These are phyloP conservation scores for Actinemys pallida DNA, from an alignment of 2,113 vertebrate species.

Conservation along the genomic window DNA sequence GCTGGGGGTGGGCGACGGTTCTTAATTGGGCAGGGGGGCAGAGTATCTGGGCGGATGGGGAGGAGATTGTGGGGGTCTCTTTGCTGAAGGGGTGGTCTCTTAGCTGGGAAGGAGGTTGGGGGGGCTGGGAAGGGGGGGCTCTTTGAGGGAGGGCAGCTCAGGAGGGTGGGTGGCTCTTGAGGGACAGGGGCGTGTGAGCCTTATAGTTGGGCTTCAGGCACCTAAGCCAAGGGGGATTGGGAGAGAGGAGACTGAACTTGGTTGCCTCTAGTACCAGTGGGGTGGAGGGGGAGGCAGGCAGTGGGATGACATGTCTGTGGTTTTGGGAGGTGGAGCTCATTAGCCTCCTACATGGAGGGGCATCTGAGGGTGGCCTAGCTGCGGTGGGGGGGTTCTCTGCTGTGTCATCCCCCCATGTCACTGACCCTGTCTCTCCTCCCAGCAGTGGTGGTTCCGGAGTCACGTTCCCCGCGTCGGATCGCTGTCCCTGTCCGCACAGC, in stretches of 20 bases:
- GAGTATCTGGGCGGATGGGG: not conserved
- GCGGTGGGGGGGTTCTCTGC: too few species aligned
- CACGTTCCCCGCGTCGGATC: slow-evolving; percentile 66
- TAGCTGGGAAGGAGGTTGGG: not conserved
- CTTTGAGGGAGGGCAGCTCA: not conserved
- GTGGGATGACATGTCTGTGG: not conserved
- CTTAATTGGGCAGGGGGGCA: not conserved
- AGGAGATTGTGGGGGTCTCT: not conserved
- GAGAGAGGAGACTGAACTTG: not conserved
- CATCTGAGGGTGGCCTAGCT: not conserved
- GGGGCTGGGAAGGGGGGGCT: not conserved
- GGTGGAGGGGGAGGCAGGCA: too few species aligned
- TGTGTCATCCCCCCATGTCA: not conserved
- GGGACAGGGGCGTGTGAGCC: not conserved
- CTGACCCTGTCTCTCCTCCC: not conserved
- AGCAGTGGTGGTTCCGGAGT: slow-evolving; percentile 58
- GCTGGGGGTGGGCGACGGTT: not conserved
- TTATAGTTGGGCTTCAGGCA: not conserved
- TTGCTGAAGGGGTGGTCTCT: not conserved
- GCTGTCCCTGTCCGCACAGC: slow-evolving; percentile 68
- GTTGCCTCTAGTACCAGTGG: not conserved
- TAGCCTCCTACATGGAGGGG: not conserved
- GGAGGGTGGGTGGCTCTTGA: not conserved
- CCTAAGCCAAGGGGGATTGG: not conserved
- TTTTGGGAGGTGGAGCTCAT: not conserved